Evolutionary conservation across 2,113 vertebrate genomes (phyloP).

Genomic region (Hydrolagus affinis): DNA sequence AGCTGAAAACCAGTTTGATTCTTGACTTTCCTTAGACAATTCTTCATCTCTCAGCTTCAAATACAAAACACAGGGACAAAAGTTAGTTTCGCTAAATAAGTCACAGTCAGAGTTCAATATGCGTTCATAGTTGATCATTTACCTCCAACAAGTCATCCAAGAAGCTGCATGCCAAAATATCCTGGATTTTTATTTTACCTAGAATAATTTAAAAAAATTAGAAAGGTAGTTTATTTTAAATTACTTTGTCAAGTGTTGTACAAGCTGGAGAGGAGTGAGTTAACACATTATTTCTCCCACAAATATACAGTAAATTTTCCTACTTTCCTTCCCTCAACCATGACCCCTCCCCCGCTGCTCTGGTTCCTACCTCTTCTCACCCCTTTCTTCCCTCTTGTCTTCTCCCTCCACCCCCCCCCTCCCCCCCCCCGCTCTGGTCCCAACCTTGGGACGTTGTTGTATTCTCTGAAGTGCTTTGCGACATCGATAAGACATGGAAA

Average conservation of each 20-base stretch:
- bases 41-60: slow-evolving; percentile 90
- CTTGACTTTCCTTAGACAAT: slow-evolving; percentile 95
- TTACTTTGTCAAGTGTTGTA: not conserved
- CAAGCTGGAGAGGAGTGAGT: not conserved
- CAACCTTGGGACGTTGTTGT: too few species aligned
- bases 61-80: slow-evolving; percentile 39
- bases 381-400: too few species aligned
- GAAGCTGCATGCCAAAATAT: slow-evolving; percentile 96
- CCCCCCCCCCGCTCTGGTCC: too few species aligned
- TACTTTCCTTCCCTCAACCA: too few species aligned
- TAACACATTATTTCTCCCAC: not conserved
- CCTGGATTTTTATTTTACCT: slow-evolving; percentile 99
- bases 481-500: too few species aligned
- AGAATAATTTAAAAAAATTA: slow-evolving; percentile 35
- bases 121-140: slow-evolving; percentile 36
- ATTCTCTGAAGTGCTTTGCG: too few species aligned
- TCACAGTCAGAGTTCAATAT: slow-evolving; percentile 37
- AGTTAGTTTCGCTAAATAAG: not conserved
- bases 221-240: not conserved
- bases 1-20: slow-evolving; percentile 97
- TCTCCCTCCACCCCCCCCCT: too few species aligned
- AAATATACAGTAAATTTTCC: too few species aligned
- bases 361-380: too few species aligned
- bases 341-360: too few species aligned
- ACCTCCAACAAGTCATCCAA: slow-evolving; percentile 94